These are phyloP conservation scores for Talpa occidentalis DNA, from an alignment of 2,113 vertebrate genomes.

Conservation along the genomic window DNA sequence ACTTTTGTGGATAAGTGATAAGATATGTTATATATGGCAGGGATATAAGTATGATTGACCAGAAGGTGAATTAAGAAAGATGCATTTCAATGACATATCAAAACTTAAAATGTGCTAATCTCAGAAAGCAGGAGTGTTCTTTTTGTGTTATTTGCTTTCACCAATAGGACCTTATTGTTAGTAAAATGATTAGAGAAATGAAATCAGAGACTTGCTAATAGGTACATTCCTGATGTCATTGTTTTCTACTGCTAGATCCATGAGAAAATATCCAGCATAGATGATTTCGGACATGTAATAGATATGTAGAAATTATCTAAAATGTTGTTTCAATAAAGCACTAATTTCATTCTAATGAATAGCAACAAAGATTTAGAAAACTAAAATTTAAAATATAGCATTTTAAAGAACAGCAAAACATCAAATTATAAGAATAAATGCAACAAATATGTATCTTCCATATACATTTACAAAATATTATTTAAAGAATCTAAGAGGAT, in stretches of 20 bases:
- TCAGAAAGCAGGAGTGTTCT: not conserved
- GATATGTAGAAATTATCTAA: not conserved
- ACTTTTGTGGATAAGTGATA: not conserved
- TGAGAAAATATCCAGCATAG: not conserved
- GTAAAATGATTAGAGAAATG: not conserved
- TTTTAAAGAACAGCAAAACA: not conserved
- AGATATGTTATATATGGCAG: not conserved
- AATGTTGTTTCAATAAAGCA: not conserved
- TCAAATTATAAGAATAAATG: not conserved
- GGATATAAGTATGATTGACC: not conserved
- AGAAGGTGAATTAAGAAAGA: not conserved
- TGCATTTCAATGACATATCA: not conserved
- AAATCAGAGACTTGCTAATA: not conserved
- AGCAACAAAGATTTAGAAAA: not conserved
- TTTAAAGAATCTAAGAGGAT: not conserved
- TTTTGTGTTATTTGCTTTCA: not conserved
- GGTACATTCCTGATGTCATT: not conserved
- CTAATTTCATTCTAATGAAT: not conserved
- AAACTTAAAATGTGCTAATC: not conserved
- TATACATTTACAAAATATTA: not conserved
- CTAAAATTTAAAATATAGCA: not conserved
- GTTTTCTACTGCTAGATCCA: not conserved
- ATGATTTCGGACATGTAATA: not conserved
- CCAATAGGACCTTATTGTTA: not conserved
- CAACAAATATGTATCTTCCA: not conserved